Evolutionary conservation across 2,888 invertebrate species (phyloP).

Genomic region (Digitonthophagus gazella): DNA sequence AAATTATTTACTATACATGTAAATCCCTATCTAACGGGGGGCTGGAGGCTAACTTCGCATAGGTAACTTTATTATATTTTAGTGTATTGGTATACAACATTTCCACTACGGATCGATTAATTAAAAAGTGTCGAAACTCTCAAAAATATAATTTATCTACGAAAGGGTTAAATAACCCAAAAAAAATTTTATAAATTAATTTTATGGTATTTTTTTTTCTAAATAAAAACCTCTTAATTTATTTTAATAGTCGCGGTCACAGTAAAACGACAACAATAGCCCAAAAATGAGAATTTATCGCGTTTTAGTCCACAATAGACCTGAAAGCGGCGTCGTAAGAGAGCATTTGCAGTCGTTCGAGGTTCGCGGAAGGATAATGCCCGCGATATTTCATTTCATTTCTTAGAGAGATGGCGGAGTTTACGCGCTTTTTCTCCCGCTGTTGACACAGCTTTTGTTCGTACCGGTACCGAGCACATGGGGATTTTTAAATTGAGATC

Average conservation of each 20-base stretch:
- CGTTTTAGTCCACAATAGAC: background rate
- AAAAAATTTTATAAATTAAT: background rate
- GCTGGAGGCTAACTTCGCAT: no score
- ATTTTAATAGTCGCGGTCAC: background rate
- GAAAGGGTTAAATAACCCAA: background rate
- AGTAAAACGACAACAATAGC: background rate
- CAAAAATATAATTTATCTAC: no score
- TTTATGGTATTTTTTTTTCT: background rate
- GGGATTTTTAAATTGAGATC: background rate
- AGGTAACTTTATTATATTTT: no score
- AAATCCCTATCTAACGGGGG: no score
- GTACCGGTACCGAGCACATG: background rate
- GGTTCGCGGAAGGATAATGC: background rate
- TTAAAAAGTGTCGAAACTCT: no score
- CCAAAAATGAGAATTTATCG: background rate
- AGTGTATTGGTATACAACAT: no score
- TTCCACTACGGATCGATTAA: no score
- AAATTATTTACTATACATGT: no score
- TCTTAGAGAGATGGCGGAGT: background rate
- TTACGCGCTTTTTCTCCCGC: background rate
- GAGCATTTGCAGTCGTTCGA: background rate
- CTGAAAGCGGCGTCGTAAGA: background rate
- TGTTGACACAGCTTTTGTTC: background rate
- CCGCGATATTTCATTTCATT: background rate
- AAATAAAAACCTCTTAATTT: background rate